Evolutionary conservation across 2,113 vertebrate species (phyloP).

Genomic region (Ciconia stormi): DNA sequence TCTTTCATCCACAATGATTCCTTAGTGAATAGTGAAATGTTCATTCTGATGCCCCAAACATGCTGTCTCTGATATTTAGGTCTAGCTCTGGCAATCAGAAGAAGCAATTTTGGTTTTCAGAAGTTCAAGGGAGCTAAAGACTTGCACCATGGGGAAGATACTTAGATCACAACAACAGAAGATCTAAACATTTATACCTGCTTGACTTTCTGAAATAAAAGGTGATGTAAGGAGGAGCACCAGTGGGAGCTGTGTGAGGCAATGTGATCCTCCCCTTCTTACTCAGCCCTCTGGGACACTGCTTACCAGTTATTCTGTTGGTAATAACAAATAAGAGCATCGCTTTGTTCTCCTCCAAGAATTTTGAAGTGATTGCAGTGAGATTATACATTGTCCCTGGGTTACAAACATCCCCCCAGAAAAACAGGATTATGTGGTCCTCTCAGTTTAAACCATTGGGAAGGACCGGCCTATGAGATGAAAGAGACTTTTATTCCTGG

Average conservation of each 20-base stretch:
- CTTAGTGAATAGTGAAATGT: background rate
- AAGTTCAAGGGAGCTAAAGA: background rate
- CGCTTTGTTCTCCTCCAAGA: background rate
- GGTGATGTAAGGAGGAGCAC: background rate
- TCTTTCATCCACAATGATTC: background rate
- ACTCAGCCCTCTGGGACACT: background rate
- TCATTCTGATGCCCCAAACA: background rate
- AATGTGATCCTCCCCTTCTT: background rate
- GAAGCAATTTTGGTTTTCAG: background rate
- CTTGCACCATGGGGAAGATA: background rate
- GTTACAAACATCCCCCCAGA: background rate
- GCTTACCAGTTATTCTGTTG: background rate
- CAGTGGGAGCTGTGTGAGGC: background rate
- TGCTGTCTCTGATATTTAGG: background rate
- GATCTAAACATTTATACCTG: background rate
- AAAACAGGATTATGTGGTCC: conserved; percentile 49
- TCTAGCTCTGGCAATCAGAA: background rate
- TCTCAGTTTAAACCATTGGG: background rate
- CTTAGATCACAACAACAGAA: background rate
- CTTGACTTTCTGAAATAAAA: background rate
- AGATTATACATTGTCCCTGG: background rate
- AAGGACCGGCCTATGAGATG: background rate
- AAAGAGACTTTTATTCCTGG: conserved; percentile 41
- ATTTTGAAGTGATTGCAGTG: background rate
- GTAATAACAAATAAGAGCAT: conserved; percentile 23